These are phyloP conservation scores for Linepithema humile DNA, from an alignment of 1,140 invertebrate species.

Conservation along the genomic window DNA sequence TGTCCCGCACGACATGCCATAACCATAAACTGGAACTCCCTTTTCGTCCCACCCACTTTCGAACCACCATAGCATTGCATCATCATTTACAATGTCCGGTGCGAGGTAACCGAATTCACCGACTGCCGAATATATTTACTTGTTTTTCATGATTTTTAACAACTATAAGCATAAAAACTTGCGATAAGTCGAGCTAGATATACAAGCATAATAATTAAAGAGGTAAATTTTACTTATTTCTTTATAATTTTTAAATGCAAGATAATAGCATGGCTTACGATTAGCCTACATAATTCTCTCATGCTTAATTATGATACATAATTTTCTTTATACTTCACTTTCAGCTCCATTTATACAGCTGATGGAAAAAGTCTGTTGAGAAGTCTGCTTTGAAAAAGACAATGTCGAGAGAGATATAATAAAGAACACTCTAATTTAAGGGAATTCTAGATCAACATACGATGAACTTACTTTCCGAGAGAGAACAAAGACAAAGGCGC, in stretches of 20 bases:
- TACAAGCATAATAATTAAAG: too few relatives aligned
- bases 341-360: background rate
- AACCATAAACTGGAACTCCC: slow-evolving; percentile 38
- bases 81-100: background rate
- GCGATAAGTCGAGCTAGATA: background rate
- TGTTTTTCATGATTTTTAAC: background rate
- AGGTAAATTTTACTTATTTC: background rate
- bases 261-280: background rate
- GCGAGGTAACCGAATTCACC: background rate
- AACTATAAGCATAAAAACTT: background rate
- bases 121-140: background rate
- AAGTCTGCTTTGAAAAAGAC: background rate
- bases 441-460: background rate
- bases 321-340: too few relatives aligned
- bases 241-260: background rate
- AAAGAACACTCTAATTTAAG: background rate
- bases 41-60: background rate
- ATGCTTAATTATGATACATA: too few relatives aligned
- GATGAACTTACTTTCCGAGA: background rate
- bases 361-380: background rate
- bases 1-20: background rate
- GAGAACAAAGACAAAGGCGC: background rate
- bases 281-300: background rate
- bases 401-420: background rate
- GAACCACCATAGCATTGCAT: background rate